Conservation (phyloP, 2,113 vertebrate genomes). For the Phylloscopus whistleri region DNA sequence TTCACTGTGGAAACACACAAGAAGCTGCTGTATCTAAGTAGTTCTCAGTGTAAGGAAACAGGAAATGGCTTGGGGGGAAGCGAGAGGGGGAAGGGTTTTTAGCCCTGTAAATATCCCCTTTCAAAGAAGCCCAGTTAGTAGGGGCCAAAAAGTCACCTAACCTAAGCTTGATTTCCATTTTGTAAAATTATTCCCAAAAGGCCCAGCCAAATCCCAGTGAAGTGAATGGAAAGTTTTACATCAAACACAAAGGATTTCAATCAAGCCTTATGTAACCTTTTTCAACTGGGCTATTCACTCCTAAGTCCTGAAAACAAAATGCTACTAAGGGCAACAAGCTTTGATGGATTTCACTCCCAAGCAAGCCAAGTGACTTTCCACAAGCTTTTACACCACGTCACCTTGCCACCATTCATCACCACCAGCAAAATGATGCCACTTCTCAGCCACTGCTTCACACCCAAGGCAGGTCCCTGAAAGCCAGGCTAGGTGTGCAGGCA, state of each 20-base stretch:
- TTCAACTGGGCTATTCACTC: constrained; percentile 5
- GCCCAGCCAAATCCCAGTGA: constrained; percentile 22
- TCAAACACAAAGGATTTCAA: constrained; percentile 47
- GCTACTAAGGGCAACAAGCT: not conserved
- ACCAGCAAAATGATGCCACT: not conserved
- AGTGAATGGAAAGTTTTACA: constrained; percentile 52
- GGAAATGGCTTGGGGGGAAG: constrained; percentile 41
- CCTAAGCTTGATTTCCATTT: constrained; percentile 56
- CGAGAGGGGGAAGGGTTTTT: not conserved
- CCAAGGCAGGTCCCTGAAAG: not conserved
- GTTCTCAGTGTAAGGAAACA: constrained; percentile 47
- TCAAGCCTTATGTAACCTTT: constrained; percentile 26
- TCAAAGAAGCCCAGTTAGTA: constrained; percentile 53
- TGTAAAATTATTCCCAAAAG: constrained; percentile 54
- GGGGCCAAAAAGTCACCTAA: constrained; percentile 59
- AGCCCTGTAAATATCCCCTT: constrained; percentile 51
- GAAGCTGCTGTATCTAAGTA: constrained; percentile 53
- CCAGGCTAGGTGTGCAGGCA: not conserved
- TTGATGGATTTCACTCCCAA: not conserved
- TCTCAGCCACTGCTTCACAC: not conserved
- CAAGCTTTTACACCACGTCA: not conserved
- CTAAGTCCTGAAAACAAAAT: not conserved
- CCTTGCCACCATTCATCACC: not conserved
- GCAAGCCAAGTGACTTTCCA: not conserved
- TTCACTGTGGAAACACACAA: constrained; percentile 55